phyloP scores from a whole-genome alignment of 2,797 vertebrate species.

The Lepus townsendii region DNA sequence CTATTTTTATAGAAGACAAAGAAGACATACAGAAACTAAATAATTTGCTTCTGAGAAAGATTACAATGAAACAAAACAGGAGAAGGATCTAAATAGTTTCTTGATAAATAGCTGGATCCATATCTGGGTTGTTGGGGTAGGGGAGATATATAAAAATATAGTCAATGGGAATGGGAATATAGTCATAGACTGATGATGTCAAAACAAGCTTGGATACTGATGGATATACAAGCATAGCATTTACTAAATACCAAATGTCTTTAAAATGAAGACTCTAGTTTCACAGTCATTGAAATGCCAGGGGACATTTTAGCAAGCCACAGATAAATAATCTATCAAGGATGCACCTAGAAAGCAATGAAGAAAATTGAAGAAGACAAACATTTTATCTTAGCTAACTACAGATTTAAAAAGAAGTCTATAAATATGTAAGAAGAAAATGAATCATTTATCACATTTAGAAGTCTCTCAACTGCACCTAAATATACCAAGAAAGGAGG shows the following conservation, averaged over 20 bases:
- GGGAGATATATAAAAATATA: slow-evolving; percentile 6
- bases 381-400: slow-evolving; percentile 54
- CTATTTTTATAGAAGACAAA: slow-evolving; percentile 16
- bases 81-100: not conserved
- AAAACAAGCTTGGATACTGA: slow-evolving; percentile 5
- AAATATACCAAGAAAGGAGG: slow-evolving; percentile 53
- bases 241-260: slow-evolving; percentile 7
- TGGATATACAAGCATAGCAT: not conserved
- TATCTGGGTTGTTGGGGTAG: not conserved
- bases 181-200: not conserved
- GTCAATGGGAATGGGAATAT: not conserved
- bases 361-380: slow-evolving; percentile 52
- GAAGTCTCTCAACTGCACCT: not conserved
- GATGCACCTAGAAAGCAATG: slow-evolving; percentile 64
- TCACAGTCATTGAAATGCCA: slow-evolving; percentile 39
- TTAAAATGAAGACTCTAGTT: not conserved
- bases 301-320: not conserved
- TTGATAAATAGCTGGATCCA: slow-evolving; percentile 30
- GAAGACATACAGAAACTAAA: not conserved
- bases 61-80: slow-evolving; percentile 38
- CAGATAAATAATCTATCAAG: not conserved
- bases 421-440: slow-evolving; percentile 62
- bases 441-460: slow-evolving; percentile 49
- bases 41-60: slow-evolving; percentile 40
- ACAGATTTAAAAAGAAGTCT: slow-evolving; percentile 46